These are phyloP conservation scores for Nemurella pictetii DNA, from an alignment of 2,888 invertebrate genomes.

Conservation along the genomic window DNA sequence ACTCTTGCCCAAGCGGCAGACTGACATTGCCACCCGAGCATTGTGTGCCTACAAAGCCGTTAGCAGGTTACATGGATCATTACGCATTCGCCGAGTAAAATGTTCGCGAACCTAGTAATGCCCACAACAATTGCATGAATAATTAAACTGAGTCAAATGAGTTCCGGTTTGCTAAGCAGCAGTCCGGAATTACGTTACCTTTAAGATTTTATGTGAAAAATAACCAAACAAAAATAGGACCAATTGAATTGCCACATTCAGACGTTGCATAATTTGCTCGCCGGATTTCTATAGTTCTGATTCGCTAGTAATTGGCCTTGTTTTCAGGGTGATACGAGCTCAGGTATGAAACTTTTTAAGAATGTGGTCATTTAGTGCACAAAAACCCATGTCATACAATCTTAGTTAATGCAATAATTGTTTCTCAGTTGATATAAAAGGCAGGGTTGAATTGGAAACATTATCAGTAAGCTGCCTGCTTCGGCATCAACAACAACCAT, in stretches of 20 bases:
- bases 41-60: neutral
- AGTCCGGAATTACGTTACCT: conserved; percentile 16
- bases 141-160: conserved; percentile 20
- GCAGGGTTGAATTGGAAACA: neutral
- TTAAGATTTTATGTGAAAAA: neutral
- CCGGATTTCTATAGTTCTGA: conserved; percentile 11
- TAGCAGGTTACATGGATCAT: conserved; percentile 2
- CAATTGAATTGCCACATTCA: neutral
- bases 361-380: conserved; percentile 27
- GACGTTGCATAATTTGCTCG: conserved; percentile 16
- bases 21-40: neutral
- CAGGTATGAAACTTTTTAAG: conserved; percentile 21
- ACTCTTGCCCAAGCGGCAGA: neutral
- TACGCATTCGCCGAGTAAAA: neutral
- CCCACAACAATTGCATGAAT: neutral
- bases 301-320: conserved; percentile 29
- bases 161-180: neutral
- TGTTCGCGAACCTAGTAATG: neutral
- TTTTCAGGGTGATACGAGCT: conserved; percentile 23
- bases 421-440: conserved; percentile 21
- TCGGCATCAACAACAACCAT: neutral
- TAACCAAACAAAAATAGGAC: neutral
- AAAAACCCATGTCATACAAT: conserved; percentile 20
- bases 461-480: conserved; percentile 2
- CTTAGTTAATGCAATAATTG: conserved; percentile 13